Evolutionary conservation across 2,888 invertebrate genomes (phyloP).

Genomic region (Lasioglossum malachurum): DNA sequence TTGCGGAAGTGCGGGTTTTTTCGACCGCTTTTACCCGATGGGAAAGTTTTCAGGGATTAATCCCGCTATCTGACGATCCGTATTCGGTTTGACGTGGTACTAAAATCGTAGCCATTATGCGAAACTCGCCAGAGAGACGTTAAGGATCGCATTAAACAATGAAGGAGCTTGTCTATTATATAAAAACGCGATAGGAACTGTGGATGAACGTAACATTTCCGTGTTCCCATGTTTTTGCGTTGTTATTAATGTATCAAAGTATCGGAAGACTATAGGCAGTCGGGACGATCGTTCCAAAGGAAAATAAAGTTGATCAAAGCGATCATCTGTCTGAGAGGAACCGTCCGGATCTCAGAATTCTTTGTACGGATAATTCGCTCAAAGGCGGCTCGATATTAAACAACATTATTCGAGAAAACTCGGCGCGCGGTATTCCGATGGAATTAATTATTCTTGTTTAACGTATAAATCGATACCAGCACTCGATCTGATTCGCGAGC

Average conservation of each 20-base stretch:
- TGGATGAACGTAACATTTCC: not conserved
- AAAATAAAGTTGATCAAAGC: slow-evolving; percentile 4
- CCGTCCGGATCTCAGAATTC: not conserved
- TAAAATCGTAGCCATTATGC: not conserved
- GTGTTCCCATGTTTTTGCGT: not conserved
- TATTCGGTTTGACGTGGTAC: not conserved
- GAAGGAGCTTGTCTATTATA: not conserved
- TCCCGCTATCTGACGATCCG: not conserved
- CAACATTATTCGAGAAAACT: not conserved
- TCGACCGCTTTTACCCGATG: slow-evolving; percentile 1
- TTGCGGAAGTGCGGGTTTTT: not conserved
- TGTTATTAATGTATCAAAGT: not conserved
- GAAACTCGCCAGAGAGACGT: not conserved
- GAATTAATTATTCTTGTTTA: slow-evolving; percentile 8
- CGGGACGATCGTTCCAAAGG: not conserved
- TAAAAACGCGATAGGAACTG: not conserved
- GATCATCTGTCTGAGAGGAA: not conserved
- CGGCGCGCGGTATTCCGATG: not conserved
- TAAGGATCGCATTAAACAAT: not conserved
- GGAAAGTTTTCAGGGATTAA: slow-evolving; percentile 9
- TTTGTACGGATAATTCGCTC: not conserved
- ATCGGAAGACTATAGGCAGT: not conserved
- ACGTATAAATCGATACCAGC: slow-evolving; percentile 13
- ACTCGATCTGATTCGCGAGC: slow-evolving; percentile 7
- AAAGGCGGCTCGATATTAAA: not conserved